Conservation (phyloP, 2,113 vertebrate genomes). For the Bufo bufo region DNA sequence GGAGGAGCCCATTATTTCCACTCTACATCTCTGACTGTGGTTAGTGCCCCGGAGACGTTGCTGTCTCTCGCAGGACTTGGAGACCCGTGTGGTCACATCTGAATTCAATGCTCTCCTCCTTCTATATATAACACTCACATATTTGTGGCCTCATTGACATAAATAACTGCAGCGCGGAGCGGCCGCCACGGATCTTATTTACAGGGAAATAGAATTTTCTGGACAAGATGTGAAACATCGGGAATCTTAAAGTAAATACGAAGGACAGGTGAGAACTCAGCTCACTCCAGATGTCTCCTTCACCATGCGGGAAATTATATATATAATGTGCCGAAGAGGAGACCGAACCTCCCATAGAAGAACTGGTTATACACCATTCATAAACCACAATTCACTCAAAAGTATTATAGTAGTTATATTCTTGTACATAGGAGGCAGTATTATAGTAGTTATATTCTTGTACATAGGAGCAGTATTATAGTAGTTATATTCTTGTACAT, state of each 20-base stretch:
- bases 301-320: neutral
- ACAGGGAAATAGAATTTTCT: slow-evolving; percentile 14
- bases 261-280: neutral
- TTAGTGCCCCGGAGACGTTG: neutral
- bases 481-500: slow-evolving; percentile 2
- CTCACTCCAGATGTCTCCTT: neutral
- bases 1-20: neutral
- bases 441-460: slow-evolving; percentile 12
- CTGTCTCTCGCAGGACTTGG: neutral
- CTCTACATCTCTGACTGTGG: neutral
- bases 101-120: neutral
- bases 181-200: neutral
- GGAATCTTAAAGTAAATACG: slow-evolving; percentile 2
- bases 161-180: neutral
- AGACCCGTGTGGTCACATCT: neutral
- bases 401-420: slow-evolving; percentile 2
- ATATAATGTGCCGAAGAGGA: too few species aligned
- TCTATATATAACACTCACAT: slow-evolving; percentile 20
- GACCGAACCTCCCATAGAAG: too few species aligned
- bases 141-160: neutral
- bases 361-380: too few species aligned
- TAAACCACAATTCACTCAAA: neutral
- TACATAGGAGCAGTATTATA: neutral
- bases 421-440: neutral
- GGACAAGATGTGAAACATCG: neutral